Conservation (phyloP, 2,888 invertebrate genomes). For the Catocala sponsa region DNA sequence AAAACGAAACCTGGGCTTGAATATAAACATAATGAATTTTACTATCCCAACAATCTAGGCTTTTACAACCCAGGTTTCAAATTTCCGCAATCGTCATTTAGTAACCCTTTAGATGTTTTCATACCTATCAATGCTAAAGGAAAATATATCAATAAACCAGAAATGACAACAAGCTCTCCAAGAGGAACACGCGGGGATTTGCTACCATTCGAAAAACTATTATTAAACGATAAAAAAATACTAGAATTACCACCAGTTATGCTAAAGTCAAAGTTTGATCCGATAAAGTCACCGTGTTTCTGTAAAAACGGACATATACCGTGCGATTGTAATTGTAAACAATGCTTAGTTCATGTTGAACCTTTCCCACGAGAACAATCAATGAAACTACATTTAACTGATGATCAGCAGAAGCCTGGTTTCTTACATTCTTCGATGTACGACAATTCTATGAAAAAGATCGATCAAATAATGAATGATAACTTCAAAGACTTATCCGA, state of each 20-base stretch:
- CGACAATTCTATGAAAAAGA: conserved; percentile 37
- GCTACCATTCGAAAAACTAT: conserved; percentile 47
- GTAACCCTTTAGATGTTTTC: conserved; percentile 67
- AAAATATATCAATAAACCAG: conserved; percentile 55
- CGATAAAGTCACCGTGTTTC: conserved; percentile 63
- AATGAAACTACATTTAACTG: conserved; percentile 33
- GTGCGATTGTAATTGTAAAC: conserved; percentile 73
- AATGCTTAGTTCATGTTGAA: conserved; percentile 63
- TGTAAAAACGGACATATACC: conserved; percentile 69
- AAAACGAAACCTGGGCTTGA: conserved; percentile 59
- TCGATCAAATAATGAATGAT: conserved; percentile 36
- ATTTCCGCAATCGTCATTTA: conserved; percentile 51
- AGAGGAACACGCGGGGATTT: conserved; percentile 47
- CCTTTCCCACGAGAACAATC: conserved; percentile 41
- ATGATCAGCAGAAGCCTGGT: conserved; percentile 40
- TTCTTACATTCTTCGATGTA: conserved; percentile 20
- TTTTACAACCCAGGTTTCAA: conserved; percentile 58
- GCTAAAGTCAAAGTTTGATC: conserved; percentile 48
- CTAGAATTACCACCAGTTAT: conserved; percentile 45
- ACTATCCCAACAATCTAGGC: conserved; percentile 46
- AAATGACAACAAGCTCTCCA: conserved; percentile 36
- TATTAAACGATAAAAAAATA: conserved; percentile 53
- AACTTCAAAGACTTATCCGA: conserved; percentile 49
- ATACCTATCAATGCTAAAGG: conserved; percentile 61
- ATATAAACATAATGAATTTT: conserved; percentile 58